A percentile compares a stretch with the other conserved stretches of the same genome.
Evolutionary conservation across 2,888 invertebrate species (phyloP).

Genomic region (Troides helena): DNA sequence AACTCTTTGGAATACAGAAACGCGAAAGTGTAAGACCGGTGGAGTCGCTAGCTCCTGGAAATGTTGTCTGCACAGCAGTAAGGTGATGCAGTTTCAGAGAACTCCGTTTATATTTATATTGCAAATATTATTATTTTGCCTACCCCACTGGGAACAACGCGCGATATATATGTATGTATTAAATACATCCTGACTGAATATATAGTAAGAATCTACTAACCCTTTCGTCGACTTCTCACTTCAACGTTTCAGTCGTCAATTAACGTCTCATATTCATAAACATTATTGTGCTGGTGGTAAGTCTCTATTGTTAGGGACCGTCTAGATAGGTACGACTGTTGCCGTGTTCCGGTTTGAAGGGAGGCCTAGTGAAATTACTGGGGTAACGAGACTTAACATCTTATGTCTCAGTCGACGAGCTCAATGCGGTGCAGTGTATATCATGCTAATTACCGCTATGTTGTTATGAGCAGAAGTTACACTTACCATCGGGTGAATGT

Average conservation of each 20-base stretch:
- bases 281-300: too few species aligned
- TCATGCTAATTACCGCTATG: too few species aligned
- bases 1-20: constrained; percentile 2
- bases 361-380: too few species aligned
- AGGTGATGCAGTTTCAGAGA: not conserved
- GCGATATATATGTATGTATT: not conserved
- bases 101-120: not conserved
- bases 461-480: too few species aligned
- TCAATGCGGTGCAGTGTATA: too few species aligned
- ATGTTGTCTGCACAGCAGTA: not conserved
- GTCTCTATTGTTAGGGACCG: too few species aligned
- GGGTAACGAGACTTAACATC: too few species aligned
- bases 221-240: not conserved
- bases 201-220: not conserved
- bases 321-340: too few species aligned
- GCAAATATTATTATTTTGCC: not conserved
- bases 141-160: too few species aligned
- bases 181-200: not conserved
- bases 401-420: too few species aligned
- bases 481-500: too few species aligned
- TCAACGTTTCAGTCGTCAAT: not conserved
- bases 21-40: not conserved
- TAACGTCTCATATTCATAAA: not conserved
- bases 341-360: too few species aligned
- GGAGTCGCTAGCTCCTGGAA: not conserved